Evolutionary conservation across 2,888 invertebrate genomes (phyloP).

Genomic region (Eristalinus sepulchralis): DNA sequence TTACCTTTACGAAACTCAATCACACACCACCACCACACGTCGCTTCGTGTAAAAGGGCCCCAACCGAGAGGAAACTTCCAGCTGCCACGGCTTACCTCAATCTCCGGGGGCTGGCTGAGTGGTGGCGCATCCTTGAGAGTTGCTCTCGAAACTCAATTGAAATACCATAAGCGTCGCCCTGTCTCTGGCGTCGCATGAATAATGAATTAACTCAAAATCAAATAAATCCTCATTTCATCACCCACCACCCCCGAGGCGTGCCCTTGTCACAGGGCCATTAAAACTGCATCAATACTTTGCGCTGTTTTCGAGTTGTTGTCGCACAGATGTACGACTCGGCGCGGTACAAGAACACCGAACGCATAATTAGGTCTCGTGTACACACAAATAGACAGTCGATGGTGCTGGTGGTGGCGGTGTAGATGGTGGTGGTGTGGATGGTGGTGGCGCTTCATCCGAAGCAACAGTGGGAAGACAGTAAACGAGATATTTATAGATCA

Average conservation of each 20-base stretch:
- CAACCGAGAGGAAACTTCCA: not conserved
- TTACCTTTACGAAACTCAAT: not conserved
- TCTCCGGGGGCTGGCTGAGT: not conserved
- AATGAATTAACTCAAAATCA: conserved; percentile 58
- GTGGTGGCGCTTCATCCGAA: too few relatives aligned
- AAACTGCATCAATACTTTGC: conserved; percentile 62
- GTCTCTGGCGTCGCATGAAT: conserved; percentile 31
- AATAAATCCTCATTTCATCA: conserved; percentile 55
- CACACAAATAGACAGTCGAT: conserved; percentile 1
- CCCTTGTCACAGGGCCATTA: conserved; percentile 42
- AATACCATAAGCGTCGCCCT: not conserved
- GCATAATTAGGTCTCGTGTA: conserved; percentile 58
- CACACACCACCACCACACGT: not conserved
- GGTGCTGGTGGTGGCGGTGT: too few relatives aligned
- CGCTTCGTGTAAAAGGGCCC: not conserved
- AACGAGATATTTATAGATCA: conserved; percentile 69
- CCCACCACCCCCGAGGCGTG: not conserved
- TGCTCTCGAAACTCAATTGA: not conserved
- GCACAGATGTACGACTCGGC: conserved; percentile 30
- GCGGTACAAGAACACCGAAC: conserved; percentile 59
- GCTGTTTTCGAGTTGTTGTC: conserved; percentile 58
- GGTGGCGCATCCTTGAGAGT: not conserved
- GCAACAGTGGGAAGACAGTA: conserved; percentile 67
- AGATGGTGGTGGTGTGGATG: too few relatives aligned
- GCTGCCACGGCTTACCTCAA: not conserved